Percentiles rank a stretch among this genome's conserved stretches.
Evolutionary conservation across 2,888 invertebrate genomes (phyloP).

Genomic region (Argyresthia albistria): DNA sequence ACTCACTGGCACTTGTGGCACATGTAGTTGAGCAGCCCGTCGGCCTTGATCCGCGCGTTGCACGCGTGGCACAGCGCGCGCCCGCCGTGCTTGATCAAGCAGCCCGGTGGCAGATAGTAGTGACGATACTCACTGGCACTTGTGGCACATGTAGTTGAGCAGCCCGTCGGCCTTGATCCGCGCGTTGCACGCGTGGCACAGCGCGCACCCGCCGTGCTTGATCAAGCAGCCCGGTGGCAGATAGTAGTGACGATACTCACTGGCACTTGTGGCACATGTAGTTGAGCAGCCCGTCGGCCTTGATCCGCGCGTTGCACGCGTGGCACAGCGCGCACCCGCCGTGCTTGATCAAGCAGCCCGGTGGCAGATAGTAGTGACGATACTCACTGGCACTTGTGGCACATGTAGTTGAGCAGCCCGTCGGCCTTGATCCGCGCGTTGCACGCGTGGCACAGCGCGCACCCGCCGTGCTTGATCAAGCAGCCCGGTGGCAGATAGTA

Average conservation of each 20-base stretch:
- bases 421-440: constrained; percentile 97
- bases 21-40: too few relatives aligned
- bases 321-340: constrained; percentile 92
- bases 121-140: too few relatives aligned
- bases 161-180: too few relatives aligned
- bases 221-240: too few relatives aligned
- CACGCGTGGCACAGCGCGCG: too few relatives aligned
- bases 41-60: too few relatives aligned
- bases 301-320: constrained; percentile 96
- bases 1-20: too few relatives aligned
- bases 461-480: constrained; percentile 89
- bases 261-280: constrained; percentile 99
- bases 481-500: not conserved
- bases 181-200: too few relatives aligned
- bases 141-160: too few relatives aligned
- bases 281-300: constrained; percentile 94
- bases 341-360: constrained; percentile 93
- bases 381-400: constrained; percentile 98
- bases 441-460: constrained; percentile 95
- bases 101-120: too few relatives aligned
- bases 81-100: too few relatives aligned
- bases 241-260: constrained; percentile 73
- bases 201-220: too few relatives aligned
- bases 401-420: constrained; percentile 95
- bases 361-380: not conserved